Evolutionary conservation across 2,797 vertebrate genomes (phyloP).

Genomic region (Pterois miles): DNA sequence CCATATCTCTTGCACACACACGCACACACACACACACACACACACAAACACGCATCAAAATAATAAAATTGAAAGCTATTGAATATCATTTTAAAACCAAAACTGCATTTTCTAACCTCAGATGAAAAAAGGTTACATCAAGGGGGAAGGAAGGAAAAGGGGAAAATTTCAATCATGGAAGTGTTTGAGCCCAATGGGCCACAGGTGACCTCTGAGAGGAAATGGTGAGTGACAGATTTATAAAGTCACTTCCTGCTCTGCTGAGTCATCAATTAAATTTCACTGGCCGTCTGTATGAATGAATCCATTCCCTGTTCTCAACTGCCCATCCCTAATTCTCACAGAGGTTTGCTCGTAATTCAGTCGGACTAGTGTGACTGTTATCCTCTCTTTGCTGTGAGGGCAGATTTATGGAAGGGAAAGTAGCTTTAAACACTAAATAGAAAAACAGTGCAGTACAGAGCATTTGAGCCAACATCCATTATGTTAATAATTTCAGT

Average conservation of each 20-base stretch:
- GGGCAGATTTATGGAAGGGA: background rate
- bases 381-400: background rate
- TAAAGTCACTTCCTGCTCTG: conserved; percentile 45
- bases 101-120: background rate
- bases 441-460: background rate
- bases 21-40: too few species aligned
- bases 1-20: background rate
- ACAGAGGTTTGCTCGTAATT: conserved; percentile 5
- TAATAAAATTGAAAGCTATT: background rate
- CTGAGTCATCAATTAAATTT: conserved; percentile 17
- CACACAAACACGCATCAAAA: too few species aligned
- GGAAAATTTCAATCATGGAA: conserved; percentile 23
- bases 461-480: background rate
- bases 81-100: background rate
- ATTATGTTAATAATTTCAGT: background rate
- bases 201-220: conserved; percentile 17
- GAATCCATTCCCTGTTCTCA: background rate
- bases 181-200: conserved; percentile 8
- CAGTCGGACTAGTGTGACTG: background rate
- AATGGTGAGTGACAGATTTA: conserved; percentile 40
- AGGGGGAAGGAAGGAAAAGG: background rate
- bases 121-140: background rate
- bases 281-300: conserved; percentile 11
- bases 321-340: background rate
- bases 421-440: background rate